Evolutionary conservation across 1,140 invertebrate genomes (phyloP), one percentile per base, ranked within the genome.

Genomic region (Cyclina sinensis): DNA sequence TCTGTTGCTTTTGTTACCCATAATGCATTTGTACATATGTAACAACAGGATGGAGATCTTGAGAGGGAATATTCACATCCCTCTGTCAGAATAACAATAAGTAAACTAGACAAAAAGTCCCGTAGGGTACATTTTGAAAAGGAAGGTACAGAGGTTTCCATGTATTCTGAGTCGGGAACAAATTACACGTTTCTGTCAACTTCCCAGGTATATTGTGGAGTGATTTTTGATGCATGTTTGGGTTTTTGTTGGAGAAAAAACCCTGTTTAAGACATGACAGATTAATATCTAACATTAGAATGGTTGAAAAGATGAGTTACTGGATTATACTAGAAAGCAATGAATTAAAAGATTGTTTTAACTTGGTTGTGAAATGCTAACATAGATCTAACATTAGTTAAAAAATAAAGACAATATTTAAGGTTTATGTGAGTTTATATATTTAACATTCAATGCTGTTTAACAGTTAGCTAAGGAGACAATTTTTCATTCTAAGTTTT

Each of bases 81-180:
- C 32, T 87, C 85, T 65, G 85, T 87, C 18, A 35, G 85, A 62
- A 87, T 87, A 18, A 87, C 85, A 51, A 87, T 87, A 7, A 87
- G 85, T 78, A 87, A 87, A 54, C n/a, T 87, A 11, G 76, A 87
- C 12, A 79, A 65, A 80, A 87, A 87, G 76, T 87, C 85, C n/a
- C 85, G 85, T 62, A 37, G 59, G 32, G 85, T 87, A 35, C 85
- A 87, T 70, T 87, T 87, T 78, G 70, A 46, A 51, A 76, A 78
- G 37, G 85, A 87, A 21, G 85, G 85, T 48, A 87, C 85, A 11
- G 85, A 87, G 27, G 57, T 59, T 5, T 87, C 85, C 18, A 68
- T 79, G 74, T 79, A 68, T 65, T 78, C 85, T 24, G 85, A 87
- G n/a, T 24, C 74, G 21, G 80, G 80, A 39, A 79, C 85, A 48